Conservation (phyloP, 1,140 invertebrate species). For the silkworm (Bombyx mori) region ASM3026992v2 NC_085119.1:11222001-11222500, state of each 20-base stretch:
- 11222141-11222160: too few species aligned
- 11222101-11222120: conserved; percentile 38
- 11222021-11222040: conserved; percentile 65
- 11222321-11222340: too few species aligned
- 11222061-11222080: conserved; percentile 65
- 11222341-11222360: too few species aligned
- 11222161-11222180: too few species aligned
- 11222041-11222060: conserved; percentile 60
- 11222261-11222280: too few species aligned
- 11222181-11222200: too few species aligned
- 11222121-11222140: conserved; percentile 9
- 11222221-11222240: too few species aligned
- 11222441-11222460: conserved; percentile 13
- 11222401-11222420: background rate
- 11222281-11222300: too few species aligned
- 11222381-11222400: background rate
- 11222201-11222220: too few species aligned
- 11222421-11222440: conserved; percentile 29
- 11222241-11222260: too few species aligned
- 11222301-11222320: too few species aligned
- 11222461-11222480: conserved; percentile 16
- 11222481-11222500: conserved; percentile 37
- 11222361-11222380: too few species aligned
- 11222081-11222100: conserved; percentile 64
- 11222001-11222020: conserved; percentile 54